Conservation (phyloP, 2,797 vertebrate genomes). For the Muraenolepis orangiensis region DNA sequence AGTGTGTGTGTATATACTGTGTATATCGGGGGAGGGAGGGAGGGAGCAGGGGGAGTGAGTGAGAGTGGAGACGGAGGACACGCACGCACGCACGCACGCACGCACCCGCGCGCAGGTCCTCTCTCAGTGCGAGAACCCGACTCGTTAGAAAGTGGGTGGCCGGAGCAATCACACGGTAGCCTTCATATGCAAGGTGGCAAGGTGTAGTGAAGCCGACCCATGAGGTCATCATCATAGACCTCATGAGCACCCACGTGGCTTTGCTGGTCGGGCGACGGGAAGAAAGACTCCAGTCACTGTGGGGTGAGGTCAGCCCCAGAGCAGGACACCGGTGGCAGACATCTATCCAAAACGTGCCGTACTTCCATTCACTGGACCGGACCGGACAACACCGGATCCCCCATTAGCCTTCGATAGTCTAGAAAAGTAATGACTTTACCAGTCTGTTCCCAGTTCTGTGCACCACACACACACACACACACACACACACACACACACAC, state of each 20-base stretch:
- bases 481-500: too few relatives aligned
- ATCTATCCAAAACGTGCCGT: constrained; percentile 17
- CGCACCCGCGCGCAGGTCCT: too few relatives aligned
- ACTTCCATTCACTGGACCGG: constrained; percentile 19
- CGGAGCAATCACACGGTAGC: constrained; percentile 46
- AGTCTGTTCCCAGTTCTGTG: constrained; percentile 32
- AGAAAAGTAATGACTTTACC: constrained; percentile 40
- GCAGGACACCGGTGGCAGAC: constrained; percentile 36
- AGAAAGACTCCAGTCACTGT: constrained; percentile 33
- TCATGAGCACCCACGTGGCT: constrained; percentile 34
- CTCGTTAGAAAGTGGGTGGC: background rate
- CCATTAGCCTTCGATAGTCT: constrained; percentile 45
- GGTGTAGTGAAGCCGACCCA: constrained; percentile 25
- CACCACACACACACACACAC: too few relatives aligned
- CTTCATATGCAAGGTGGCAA: constrained; percentile 37
- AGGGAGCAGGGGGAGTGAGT: constrained; percentile 23
- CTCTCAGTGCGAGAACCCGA: too few relatives aligned
- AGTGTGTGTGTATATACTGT: constrained; percentile 48
- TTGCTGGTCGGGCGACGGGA: constrained; percentile 32
- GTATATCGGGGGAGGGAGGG: constrained; percentile 31
- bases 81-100: too few relatives aligned
- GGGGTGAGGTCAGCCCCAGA: constrained; percentile 43
- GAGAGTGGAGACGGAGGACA: constrained; percentile 42
- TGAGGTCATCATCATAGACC: constrained; percentile 26
- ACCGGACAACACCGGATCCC: constrained; percentile 29